Conservation (phyloP, 2,888 invertebrate genomes). For the Hyppa rectilinea region DNA sequence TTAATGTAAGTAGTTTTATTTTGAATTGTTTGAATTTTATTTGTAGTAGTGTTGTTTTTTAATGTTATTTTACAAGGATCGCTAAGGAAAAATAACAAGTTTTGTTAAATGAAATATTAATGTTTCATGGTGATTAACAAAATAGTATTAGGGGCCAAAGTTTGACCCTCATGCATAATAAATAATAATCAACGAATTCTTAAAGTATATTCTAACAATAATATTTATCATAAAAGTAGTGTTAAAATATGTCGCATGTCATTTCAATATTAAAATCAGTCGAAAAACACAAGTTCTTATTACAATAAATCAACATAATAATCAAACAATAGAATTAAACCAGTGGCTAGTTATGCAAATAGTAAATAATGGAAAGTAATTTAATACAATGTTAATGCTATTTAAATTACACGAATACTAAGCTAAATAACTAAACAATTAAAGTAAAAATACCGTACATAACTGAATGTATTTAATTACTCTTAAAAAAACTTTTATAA, state of each 20-base stretch:
- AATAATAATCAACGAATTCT: not conserved
- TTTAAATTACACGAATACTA: not conserved
- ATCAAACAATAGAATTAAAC: slow-evolving; percentile 10
- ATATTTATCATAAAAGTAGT: not conserved
- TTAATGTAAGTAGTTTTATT: slow-evolving; percentile 50
- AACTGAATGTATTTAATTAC: not conserved
- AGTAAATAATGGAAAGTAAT: slow-evolving; percentile 7
- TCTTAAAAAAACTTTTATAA: slow-evolving; percentile 5
- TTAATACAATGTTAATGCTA: slow-evolving; percentile 15
- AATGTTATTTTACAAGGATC: not conserved
- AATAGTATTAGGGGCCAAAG: not conserved
- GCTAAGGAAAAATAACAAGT: not conserved
- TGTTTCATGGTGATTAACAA: not conserved
- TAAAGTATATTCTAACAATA: not conserved
- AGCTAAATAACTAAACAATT: not conserved
- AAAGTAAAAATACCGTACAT: slow-evolving; percentile 4
- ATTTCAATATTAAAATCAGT: slow-evolving; percentile 17
- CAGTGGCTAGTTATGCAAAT: not conserved
- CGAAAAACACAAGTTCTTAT: not conserved
- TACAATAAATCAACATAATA: slow-evolving; percentile 9
- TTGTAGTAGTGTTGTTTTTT: no score
- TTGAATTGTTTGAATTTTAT: not conserved
- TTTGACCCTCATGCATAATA: not conserved
- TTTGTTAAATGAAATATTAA: not conserved
- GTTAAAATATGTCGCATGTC: not conserved